Conservation (phyloP, 2,888 invertebrate genomes). For the Cancer borealis region DNA sequence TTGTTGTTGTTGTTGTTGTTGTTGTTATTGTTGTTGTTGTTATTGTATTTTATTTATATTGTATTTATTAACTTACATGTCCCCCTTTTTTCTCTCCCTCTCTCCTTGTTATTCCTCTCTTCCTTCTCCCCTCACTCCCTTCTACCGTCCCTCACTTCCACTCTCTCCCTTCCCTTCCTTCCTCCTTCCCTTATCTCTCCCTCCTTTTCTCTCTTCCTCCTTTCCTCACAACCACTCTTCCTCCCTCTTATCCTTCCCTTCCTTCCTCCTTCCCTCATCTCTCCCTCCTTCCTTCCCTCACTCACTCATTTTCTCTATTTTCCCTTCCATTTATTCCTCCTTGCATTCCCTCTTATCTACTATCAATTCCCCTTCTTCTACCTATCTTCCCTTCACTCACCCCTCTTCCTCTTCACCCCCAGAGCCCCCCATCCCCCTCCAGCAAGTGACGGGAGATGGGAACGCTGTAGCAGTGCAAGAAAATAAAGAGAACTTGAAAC, state of each 20-base stretch:
- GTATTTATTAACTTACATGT: too few species aligned
- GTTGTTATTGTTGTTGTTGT: too few species aligned
- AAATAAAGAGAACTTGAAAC: slow-evolving; percentile 72
- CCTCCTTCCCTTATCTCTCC: neutral
- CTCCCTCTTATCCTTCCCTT: neutral
- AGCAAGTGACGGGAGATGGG: slow-evolving; percentile 29
- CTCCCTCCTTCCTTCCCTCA: neutral
- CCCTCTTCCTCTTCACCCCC: neutral
- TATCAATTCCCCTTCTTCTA: too few species aligned
- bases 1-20: neutral
- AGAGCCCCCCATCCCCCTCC: slow-evolving; percentile 59
- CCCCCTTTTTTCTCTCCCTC: too few species aligned
- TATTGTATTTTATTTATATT: too few species aligned
- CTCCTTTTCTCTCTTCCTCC: neutral
- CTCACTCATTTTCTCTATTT: too few species aligned
- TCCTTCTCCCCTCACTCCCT: neutral
- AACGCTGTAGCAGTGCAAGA: slow-evolving; percentile 60
- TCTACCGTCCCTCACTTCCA: neutral
- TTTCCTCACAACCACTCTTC: neutral
- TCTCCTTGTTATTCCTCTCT: neutral
- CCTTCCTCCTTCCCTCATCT: too few species aligned
- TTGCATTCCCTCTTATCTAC: neutral
- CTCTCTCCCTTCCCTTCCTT: neutral
- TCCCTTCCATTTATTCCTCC: fast-evolving
- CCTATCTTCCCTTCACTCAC: too few species aligned